A percentile compares a stretch with the other conserved stretches of the same genome.
phyloP scores from a whole-genome alignment of 2,888 invertebrate species.

The Pseudoips prasinana region DNA sequence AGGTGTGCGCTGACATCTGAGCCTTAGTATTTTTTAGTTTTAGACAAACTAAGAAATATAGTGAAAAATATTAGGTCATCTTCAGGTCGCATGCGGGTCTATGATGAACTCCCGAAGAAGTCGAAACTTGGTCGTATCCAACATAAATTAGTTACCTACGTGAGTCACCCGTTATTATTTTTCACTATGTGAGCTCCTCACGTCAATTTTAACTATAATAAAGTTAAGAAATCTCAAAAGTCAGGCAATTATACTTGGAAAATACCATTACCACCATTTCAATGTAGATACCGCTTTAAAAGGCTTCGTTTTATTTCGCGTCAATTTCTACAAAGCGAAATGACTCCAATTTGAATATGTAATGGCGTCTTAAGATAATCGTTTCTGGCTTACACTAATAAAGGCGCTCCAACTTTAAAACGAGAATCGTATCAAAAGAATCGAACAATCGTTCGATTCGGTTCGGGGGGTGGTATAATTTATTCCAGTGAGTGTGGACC shows the following conservation, averaged over 20 bases:
- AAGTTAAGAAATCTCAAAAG: constrained; percentile 5
- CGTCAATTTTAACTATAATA: too few relatives aligned
- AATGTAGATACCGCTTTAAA: constrained; percentile 59
- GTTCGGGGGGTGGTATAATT: constrained; percentile 74
- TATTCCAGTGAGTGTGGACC: constrained; percentile 81
- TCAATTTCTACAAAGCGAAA: constrained; percentile 80
- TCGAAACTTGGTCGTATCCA: too few relatives aligned
- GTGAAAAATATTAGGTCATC: too few relatives aligned
- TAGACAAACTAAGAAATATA: too few relatives aligned
- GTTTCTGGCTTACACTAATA: constrained; percentile 80
- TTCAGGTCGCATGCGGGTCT: too few relatives aligned
- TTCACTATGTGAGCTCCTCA: too few relatives aligned
- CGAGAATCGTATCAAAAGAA: constrained; percentile 77
- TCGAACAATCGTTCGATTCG: constrained; percentile 77
- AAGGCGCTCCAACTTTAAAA: constrained; percentile 74
- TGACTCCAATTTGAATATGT: constrained; percentile 82
- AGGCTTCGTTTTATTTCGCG: constrained; percentile 79
- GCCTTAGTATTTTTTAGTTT: too few relatives aligned
- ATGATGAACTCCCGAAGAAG: too few relatives aligned
- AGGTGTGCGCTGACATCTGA: too few relatives aligned
- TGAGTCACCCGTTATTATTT: too few relatives aligned
- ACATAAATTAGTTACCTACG: too few relatives aligned
- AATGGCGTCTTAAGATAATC: constrained; percentile 81
- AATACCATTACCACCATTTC: constrained; percentile 61
- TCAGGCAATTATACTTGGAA: constrained; percentile 41